Percentiles rank a stretch among this genome's conserved stretches.
These are phyloP conservation scores for Podarcis lilfordi DNA, from an alignment of 2,797 vertebrate species.

Conservation along the genomic window DNA sequence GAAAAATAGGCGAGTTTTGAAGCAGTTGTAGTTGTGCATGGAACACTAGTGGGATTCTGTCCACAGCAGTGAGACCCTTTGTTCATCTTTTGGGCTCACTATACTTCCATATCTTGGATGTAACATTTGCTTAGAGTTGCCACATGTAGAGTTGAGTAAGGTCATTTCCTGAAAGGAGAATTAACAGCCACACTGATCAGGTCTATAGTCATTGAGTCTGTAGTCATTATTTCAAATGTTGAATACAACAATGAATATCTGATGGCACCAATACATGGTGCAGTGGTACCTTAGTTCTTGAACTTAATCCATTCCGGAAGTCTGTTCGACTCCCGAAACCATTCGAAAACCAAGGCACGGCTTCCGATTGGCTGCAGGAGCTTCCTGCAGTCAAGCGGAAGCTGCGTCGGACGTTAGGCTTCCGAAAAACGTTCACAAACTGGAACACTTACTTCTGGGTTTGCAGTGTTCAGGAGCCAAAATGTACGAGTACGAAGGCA, in stretches of 20 bases:
- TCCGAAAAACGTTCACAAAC: too few species aligned
- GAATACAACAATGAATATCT: neutral
- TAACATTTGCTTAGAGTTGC: neutral
- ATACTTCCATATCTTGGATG: neutral
- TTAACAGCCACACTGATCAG: neutral
- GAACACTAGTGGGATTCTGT: neutral
- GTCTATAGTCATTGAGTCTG: neutral
- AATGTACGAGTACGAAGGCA: too few species aligned
- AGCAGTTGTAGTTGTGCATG: neutral
- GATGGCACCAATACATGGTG: neutral
- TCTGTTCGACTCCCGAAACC: too few species aligned
- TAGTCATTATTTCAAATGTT: neutral
- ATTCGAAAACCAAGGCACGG: too few species aligned
- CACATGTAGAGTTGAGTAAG: neutral
- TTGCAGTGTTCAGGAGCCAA: too few species aligned
- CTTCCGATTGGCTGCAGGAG: too few species aligned
- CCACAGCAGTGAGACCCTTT: neutral
- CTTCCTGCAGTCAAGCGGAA: too few species aligned
- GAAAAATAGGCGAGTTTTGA: neutral
- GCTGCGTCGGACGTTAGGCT: too few species aligned
- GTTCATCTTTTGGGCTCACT: neutral
- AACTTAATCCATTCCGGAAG: too few species aligned
- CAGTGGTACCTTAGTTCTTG: too few species aligned
- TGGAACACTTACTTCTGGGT: too few species aligned
- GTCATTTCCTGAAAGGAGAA: neutral